A percentile compares a stretch with the other conserved stretches of the same genome.
Evolutionary conservation across 1,140 invertebrate species (phyloP).

Genomic region (Goniozus legneri): DNA sequence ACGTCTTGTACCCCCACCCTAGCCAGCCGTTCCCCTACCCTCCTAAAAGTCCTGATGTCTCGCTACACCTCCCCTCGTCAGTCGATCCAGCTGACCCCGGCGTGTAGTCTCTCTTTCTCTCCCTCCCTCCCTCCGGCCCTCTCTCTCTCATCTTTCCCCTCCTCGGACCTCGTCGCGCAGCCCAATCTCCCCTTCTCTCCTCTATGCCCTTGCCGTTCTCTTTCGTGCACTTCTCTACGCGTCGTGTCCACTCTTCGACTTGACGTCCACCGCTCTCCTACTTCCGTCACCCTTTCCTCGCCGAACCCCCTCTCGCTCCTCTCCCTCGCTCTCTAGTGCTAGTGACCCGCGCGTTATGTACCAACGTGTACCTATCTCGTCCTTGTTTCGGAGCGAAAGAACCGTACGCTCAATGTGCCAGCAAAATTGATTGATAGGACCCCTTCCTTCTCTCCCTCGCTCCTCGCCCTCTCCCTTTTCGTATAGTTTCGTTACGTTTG

Average conservation of each 20-base stretch:
- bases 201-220: too few species aligned
- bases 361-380: too few species aligned
- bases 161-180: not conserved
- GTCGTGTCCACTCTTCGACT: not conserved
- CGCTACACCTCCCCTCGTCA: not conserved
- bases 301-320: slow-evolving; percentile 1
- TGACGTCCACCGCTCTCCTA: not conserved
- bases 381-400: too few species aligned
- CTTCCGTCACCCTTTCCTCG: slow-evolving; percentile 7
- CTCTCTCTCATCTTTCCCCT: not conserved
- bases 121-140: not conserved
- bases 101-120: not conserved
- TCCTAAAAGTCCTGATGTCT: too few species aligned
- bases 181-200: slow-evolving; percentile 9
- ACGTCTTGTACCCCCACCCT: not conserved
- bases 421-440: too few species aligned
- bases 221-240: not conserved
- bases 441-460: slow-evolving; percentile 5
- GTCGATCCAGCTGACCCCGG: not conserved
- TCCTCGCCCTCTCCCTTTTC: not conserved
- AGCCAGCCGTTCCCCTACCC: not conserved
- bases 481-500: not conserved
- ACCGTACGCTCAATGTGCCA: too few species aligned
- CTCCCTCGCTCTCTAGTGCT: slow-evolving; percentile 2
- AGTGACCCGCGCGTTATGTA: not conserved